Evolutionary conservation across 2,797 vertebrate genomes (phyloP), one percentile per base, ranked within the genome.

Genomic region (Liparis tanakae): DNA sequence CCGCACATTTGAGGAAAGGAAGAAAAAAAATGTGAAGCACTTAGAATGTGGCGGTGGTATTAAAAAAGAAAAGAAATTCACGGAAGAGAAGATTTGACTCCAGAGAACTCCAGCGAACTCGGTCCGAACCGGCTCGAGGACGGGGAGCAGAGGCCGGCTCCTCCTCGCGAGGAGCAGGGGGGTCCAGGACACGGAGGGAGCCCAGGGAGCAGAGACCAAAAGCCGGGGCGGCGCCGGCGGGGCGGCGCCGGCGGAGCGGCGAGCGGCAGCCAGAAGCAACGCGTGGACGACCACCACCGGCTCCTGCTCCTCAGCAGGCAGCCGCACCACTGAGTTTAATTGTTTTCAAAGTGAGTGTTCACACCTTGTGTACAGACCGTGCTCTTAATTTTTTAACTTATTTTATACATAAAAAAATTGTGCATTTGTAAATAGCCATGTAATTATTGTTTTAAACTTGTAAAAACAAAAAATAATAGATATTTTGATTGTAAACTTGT

Each of bases 351-450:
- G 78, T 86, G 83, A 76, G 92, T 95, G 93, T 94, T 93, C 87
- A 94, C 94, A 93, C 82, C 69, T 91, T 86, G 88, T 95, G 94
- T 95, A 95, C 91, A 95, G 93, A 92, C 88, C 93, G 94, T 94
- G 91, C 91, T 94, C 91, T 94, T 94, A 92, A 90, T 94, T 94
- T 97, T 96, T 96, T 98, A 98, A 99, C 96, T 99, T 99, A 99
- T 99, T 99, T 99, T 98, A 97, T 99, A 99, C 95, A 96, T 97
- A 41, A 53, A 65, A 89, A 66, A 90, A 94, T 91, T 98, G 96
- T 98, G 96, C 94, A 98, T 96, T 97, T 99, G 98, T 99, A 99
- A 95, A 99, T 98, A 97, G 90, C 89, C 94, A 95, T 99, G 96
- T 99, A 98, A 98, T 97, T 98, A 99, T 96, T 95, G 93, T 96